Percentiles rank a stretch among this genome's conserved stretches.
These are phyloP conservation scores for Platyscapa corneri DNA, from an alignment of 1,140 invertebrate genomes.

Conservation along the genomic window DNA sequence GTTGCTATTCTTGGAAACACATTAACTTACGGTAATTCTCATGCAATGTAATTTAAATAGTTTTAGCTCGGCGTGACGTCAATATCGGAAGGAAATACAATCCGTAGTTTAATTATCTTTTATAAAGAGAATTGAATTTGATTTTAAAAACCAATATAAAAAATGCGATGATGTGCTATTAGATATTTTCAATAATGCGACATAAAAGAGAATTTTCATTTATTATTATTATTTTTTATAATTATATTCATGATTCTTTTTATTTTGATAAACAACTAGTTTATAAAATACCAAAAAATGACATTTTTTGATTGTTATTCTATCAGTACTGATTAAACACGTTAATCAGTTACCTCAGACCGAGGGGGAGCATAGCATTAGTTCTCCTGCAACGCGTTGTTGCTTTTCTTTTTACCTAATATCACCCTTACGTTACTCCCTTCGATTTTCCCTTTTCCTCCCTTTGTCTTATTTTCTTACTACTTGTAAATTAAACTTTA, in stretches of 20 bases:
- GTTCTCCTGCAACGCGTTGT: not conserved
- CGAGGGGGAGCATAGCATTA: not conserved
- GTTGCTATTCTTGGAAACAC: not conserved
- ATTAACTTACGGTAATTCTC: not conserved
- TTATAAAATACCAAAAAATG: not conserved
- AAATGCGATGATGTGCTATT: not conserved
- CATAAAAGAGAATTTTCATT: not conserved
- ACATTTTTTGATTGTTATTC: not conserved
- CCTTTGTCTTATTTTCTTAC: not conserved
- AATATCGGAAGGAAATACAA: not conserved
- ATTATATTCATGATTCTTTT: no score
- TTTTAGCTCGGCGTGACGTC: not conserved
- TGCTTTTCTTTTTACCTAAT: not conserved
- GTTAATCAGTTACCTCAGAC: not conserved
- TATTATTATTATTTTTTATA: not conserved
- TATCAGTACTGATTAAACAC: not conserved
- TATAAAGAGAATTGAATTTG: not conserved
- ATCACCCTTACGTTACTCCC: not conserved
- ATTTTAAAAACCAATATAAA: not conserved
- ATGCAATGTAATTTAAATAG: slow-evolving; percentile 22
- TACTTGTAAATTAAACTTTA: not conserved
- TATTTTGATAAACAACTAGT: no score
- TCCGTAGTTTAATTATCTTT: not conserved
- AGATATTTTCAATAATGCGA: not conserved
- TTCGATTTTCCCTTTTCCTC: not conserved